A percentile compares a stretch with the other conserved stretches of the same genome.
These are phyloP conservation scores for Notothenia rossii DNA, from an alignment of 2,113 vertebrate species.

Conservation along the genomic window DNA sequence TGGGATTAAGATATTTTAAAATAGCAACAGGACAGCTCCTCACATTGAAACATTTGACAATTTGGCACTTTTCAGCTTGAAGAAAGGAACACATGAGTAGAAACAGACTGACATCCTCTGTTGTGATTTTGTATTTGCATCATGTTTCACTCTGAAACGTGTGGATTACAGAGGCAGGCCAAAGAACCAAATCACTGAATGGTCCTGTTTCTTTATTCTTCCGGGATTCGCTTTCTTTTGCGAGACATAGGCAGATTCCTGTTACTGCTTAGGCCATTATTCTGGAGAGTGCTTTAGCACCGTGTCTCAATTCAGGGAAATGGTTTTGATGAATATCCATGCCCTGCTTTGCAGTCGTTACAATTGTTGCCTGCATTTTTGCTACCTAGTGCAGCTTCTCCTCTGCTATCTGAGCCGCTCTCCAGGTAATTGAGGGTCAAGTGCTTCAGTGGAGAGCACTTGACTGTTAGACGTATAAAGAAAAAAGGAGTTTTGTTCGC, in stretches of 20 bases:
- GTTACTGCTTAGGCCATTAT: conserved; percentile 50
- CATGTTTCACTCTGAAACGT: not conserved
- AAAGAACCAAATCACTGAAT: not conserved
- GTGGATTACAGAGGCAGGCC: not conserved
- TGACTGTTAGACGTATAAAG: conserved; percentile 20
- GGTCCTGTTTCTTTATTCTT: not conserved
- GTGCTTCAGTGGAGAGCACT: conserved; percentile 43
- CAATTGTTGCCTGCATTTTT: conserved; percentile 43
- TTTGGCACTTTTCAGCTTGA: conserved; percentile 15
- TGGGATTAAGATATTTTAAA: conserved; percentile 57
- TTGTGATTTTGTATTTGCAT: not conserved
- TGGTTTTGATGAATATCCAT: conserved; percentile 66
- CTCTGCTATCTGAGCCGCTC: conserved; percentile 33
- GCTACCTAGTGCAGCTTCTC: conserved; percentile 10
- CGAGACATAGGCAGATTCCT: conserved; percentile 35
- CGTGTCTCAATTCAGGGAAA: conserved; percentile 41
- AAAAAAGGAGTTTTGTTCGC: conserved; percentile 25
- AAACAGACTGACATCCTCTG: conserved; percentile 8
- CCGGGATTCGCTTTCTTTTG: conserved; percentile 6
- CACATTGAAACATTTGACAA: conserved; percentile 15
- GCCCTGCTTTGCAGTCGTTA: conserved; percentile 51
- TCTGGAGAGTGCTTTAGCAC: conserved; percentile 48
- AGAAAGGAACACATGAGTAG: not conserved
- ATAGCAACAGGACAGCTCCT: conserved; percentile 35
- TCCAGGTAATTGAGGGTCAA: conserved; percentile 41